Evolutionary conservation across 2,888 invertebrate species (phyloP).

Genomic region (Esperia sulphurella): DNA sequence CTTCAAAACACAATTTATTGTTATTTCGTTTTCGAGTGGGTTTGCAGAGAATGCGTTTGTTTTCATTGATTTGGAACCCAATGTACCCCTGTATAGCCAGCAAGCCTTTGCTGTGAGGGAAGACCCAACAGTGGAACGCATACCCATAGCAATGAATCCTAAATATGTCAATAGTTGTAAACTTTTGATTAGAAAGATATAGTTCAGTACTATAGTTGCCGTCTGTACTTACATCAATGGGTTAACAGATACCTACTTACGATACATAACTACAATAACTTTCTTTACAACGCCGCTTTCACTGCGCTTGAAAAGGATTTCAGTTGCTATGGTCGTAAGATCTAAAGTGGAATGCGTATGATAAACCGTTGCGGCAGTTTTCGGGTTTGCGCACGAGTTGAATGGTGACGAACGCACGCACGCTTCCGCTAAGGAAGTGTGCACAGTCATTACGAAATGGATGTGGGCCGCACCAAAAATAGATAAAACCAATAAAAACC

Average conservation of each 20-base stretch:
- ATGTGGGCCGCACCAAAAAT: constrained; percentile 24
- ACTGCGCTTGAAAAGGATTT: constrained; percentile 29
- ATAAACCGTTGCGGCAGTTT: constrained; percentile 26
- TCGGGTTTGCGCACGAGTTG: constrained; percentile 43
- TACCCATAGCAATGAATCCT: no score
- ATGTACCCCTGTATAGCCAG: no score
- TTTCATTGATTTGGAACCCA: no score
- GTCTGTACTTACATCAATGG: constrained; percentile 49
- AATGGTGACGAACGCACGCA: constrained; percentile 42
- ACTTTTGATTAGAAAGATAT: no score
- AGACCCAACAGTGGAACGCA: no score
- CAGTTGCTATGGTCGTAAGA: constrained; percentile 20
- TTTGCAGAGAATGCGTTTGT: no score
- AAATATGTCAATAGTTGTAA: no score
- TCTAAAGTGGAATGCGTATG: constrained; percentile 22
- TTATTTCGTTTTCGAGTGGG: no score
- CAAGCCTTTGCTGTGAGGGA: no score
- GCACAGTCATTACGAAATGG: constrained; percentile 40
- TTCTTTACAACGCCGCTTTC: constrained; percentile 57
- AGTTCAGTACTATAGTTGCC: constrained; percentile 3
- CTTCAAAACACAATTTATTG: no score
- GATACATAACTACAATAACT: constrained; percentile 40
- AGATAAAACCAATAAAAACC: constrained; percentile 9
- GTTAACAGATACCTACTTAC: constrained; percentile 43
- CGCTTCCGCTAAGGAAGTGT: constrained; percentile 47